Evolutionary conservation across 2,113 vertebrate genomes (phyloP).

Genomic region (Tragelaphus strepsiceros): DNA sequence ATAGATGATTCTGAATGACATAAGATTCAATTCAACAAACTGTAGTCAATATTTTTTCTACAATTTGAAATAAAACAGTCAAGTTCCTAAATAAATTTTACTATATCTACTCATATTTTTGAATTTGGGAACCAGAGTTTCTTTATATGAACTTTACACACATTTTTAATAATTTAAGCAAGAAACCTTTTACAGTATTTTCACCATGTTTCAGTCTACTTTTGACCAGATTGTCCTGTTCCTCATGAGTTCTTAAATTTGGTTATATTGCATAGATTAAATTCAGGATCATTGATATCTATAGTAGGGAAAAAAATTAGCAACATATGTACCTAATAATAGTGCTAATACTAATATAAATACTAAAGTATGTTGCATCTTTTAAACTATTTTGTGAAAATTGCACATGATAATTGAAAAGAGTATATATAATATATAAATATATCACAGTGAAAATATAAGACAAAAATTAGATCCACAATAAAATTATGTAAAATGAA

Average conservation of each 20-base stretch:
- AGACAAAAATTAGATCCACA: neutral
- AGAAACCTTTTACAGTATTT: neutral
- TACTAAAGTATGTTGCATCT: neutral
- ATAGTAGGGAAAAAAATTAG: neutral
- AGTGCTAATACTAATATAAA: neutral
- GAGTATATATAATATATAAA: neutral
- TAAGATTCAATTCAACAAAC: neutral
- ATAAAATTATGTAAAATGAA: neutral
- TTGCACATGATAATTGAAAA: neutral
- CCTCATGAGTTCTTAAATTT: neutral
- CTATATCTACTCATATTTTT: neutral
- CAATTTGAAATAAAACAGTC: neutral
- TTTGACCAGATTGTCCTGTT: neutral
- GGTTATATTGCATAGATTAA: neutral
- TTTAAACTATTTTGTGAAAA: neutral
- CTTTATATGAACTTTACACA: neutral
- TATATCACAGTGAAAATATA: neutral
- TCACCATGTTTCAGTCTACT: neutral
- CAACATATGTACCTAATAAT: neutral
- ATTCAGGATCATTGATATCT: neutral
- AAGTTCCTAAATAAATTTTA: neutral
- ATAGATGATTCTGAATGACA: neutral
- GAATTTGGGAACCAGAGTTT: neutral
- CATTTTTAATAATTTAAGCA: neutral
- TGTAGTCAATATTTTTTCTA: neutral